Base-by-base conservation (phyloP, 2,113 vertebrate genomes). In the Poeciliopsis turrubarensis region DNA sequence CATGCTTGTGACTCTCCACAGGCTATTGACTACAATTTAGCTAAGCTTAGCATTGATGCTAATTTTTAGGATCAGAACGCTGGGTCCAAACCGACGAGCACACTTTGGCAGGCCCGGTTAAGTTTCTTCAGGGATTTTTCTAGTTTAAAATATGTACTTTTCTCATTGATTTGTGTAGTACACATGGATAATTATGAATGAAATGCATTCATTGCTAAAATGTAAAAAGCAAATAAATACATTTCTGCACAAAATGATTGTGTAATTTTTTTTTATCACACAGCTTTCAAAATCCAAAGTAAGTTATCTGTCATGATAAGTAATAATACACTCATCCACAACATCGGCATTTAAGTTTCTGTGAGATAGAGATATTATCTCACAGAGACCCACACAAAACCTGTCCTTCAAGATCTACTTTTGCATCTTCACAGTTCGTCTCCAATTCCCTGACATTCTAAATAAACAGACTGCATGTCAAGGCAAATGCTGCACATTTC, bases 381-480 rank as follows among this genome's bases (percentile, higher is more conserved):
- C 60, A 37, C 17, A 44, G 8, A 44, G 14, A 29, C 13, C 39
- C 22, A 39, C 39, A 60, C 11, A 67, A 65, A 29, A 77, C 57
- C 69, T 72, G 66, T 41, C 26, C 30, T 13, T 74, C 4, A 69
- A 2, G 30, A 65, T 27, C 1, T 68, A 27, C 26, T 66, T 41
- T 31, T 30, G 44, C 30, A 32, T 22, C 41, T 74, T 78, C 65
- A 65, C 26, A 19, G 65, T 25, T 79, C 1, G 0, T 44, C 61
- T 51, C 0, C 44, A 31, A 25, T 29, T 73, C 51, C 76, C 31
- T 70, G 72, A 73, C 66, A 73, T 80, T 37, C 27, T 80, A 37
- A 65, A 74, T 77, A 57, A 77, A 87, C 75, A 63, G 82, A 64
- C 14, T 78, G 65, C 74, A 78, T 72, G 73, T 61, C 72, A 75